Evolutionary conservation across 2,797 vertebrate genomes (phyloP), one percentile per base, ranked within the genome.

Genomic region (Tragelaphus eurycerus): DNA sequence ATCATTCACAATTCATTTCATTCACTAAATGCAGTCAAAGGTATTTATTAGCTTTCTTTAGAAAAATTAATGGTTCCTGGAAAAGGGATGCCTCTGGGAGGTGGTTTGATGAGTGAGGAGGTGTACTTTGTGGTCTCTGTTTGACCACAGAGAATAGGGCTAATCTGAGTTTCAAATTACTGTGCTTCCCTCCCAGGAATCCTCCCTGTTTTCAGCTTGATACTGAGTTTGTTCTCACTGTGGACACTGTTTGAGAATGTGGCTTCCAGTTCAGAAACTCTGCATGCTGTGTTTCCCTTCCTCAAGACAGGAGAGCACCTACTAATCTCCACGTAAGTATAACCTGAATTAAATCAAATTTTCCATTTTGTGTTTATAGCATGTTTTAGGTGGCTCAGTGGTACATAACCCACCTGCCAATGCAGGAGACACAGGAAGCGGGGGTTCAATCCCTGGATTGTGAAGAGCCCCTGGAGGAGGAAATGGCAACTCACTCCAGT

Each of bases 151-250:
- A 96, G 96, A 93, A 82, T 95, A 95, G 27, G 46, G 93, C 55
- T 97, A 94, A 96, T 93, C 90, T 94, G 92, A 92, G 97, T 88
- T 92, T 97, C 94, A 50, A 59, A 59, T 98, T 88, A 94, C 95
- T 50, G n/a, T 0, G 5, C 38, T 88, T 86, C 57, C 8, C 10
- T 92, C 89, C 59, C 29, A 16, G 93, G 94, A 94, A 67, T 74
- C 79, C 59, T 76, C 89, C 92, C 90, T 96, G 94, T 46, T 90
- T 95, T 92, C 15, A 87, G 55, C 27, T 11, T n/a, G 59, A 21
- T 7, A 23, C 52, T 86, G 17, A 1, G 1, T 86, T 88, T 79
- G 46, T 31, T 38, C n/a, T 82, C 86, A 52, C 25, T 48, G 15
- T 55, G 10, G 5, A 52, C 85, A 31, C n/a, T 29, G 82, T 86